A percentile compares a stretch with the other conserved stretches of the same genome.
phyloP scores from a whole-genome alignment of 2,888 invertebrate species.

The Mythimna impura region DNA sequence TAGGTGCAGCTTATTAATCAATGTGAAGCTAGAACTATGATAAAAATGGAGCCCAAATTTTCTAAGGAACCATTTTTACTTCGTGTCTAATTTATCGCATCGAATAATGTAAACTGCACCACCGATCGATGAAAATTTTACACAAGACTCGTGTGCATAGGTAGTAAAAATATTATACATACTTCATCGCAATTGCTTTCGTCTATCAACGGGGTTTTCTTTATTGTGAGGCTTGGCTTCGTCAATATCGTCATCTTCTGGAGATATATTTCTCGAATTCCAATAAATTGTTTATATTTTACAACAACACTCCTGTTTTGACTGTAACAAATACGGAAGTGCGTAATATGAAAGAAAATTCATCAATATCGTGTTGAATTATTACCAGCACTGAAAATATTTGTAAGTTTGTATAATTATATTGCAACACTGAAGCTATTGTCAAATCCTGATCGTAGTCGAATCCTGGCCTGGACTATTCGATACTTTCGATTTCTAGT shows the following conservation, averaged over 20 bases:
- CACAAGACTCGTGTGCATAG: background rate
- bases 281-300: slow-evolving; percentile 43
- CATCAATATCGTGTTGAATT: slow-evolving; percentile 63
- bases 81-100: background rate
- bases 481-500: background rate
- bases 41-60: background rate
- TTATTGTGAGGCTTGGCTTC: slow-evolving; percentile 92
- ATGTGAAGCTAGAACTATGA: background rate
- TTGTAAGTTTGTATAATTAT: background rate
- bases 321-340: slow-evolving; percentile 64
- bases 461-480: background rate
- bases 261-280: slow-evolving; percentile 15
- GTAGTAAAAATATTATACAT: slow-evolving; percentile 58
- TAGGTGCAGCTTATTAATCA: slow-evolving; percentile 1
- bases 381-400: slow-evolving; percentile 62
- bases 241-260: slow-evolving; percentile 94
- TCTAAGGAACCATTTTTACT: background rate
- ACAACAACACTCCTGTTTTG: slow-evolving; percentile 40
- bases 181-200: slow-evolving; percentile 81
- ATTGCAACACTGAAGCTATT: slow-evolving; percentile 44
- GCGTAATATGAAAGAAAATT: slow-evolving; percentile 59
- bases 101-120: slow-evolving; percentile 15
- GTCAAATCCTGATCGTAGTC: slow-evolving; percentile 35
- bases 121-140: slow-evolving; percentile 48
- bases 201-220: slow-evolving; percentile 93